Percentiles rank a stretch among this genome's conserved stretches.
Evolutionary conservation across 2,113 vertebrate genomes (phyloP).

Genomic region (Monarcha castaneiventris): DNA sequence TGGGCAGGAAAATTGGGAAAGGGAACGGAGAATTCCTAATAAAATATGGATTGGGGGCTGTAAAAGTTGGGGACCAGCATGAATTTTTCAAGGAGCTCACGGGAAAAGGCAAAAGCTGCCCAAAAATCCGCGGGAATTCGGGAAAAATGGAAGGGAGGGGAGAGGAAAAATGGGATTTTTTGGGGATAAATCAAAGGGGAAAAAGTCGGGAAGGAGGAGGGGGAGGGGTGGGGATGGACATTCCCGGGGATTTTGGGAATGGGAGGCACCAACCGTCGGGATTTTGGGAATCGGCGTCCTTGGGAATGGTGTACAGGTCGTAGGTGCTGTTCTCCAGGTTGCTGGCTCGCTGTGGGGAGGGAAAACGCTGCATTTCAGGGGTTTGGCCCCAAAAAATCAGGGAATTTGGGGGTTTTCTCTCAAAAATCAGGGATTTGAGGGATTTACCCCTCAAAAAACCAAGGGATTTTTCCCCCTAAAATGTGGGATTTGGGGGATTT

Average conservation of each 20-base stretch:
- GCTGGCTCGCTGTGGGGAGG: slow-evolving; percentile 82
- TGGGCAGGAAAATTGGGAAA: slow-evolving; percentile 34
- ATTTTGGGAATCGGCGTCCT: slow-evolving; percentile 95
- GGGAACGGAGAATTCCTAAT: slow-evolving; percentile 56
- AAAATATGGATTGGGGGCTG: slow-evolving; percentile 72
- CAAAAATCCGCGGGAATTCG: neutral
- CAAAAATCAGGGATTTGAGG: too few species aligned
- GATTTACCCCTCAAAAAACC: too few species aligned
- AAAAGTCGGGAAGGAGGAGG: too few species aligned
- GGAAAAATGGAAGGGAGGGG: too few species aligned
- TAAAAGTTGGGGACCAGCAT: slow-evolving; percentile 52
- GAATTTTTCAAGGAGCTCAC: slow-evolving; percentile 74
- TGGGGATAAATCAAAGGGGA: fast-evolving
- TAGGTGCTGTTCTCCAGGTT: slow-evolving; percentile 98
- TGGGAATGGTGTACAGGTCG: slow-evolving; percentile 93
- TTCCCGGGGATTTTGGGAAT: neutral
- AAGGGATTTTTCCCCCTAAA: too few species aligned
- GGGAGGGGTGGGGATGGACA: too few species aligned
- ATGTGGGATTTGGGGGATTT: too few species aligned
- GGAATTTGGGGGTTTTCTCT: too few species aligned
- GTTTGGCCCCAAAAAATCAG: too few species aligned
- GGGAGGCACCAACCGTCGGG: slow-evolving; percentile 88
- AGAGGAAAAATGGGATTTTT: fast-evolving
- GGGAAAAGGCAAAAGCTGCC: slow-evolving; percentile 16
- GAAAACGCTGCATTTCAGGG: too few species aligned